A percentile compares a stretch with the other conserved stretches of the same genome.
Conservation (phyloP, 64 coral and sea anemone genomes). For the Actinia tenebrosa region DNA sequence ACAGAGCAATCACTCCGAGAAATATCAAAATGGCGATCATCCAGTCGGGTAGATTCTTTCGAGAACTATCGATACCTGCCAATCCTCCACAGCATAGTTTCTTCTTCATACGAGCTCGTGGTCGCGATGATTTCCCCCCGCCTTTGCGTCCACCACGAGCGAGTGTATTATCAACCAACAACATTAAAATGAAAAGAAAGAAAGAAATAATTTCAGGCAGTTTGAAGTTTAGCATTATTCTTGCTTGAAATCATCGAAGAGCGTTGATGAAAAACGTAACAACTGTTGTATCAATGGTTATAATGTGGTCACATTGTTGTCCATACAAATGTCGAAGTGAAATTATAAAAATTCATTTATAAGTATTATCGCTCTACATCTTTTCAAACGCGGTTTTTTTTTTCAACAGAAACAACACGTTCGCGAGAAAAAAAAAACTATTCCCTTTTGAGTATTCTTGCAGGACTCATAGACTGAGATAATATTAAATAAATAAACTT, state of each 20-base stretch:
- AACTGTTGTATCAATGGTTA: neutral
- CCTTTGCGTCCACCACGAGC: slow-evolving; percentile 3
- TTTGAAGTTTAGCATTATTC: neutral
- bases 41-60: neutral
- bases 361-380: neutral
- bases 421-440: neutral
- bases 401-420: neutral
- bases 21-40: slow-evolving; percentile 9
- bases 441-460: neutral
- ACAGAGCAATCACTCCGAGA: neutral
- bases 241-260: neutral
- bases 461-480: too few species aligned
- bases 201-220: neutral
- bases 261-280: neutral
- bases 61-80: neutral
- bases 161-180: neutral
- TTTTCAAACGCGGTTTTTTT: neutral
- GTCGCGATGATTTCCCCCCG: neutral
- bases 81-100: slow-evolving; percentile 1
- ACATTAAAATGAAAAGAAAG: neutral
- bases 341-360: neutral
- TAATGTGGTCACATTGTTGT: neutral
- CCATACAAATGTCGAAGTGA: neutral
- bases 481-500: neutral
- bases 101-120: slow-evolving; percentile 4